These are phyloP conservation scores for Toxotes lorentzi DNA, from an alignment of 2,797 vertebrate species.

Conservation along the genomic window DNA sequence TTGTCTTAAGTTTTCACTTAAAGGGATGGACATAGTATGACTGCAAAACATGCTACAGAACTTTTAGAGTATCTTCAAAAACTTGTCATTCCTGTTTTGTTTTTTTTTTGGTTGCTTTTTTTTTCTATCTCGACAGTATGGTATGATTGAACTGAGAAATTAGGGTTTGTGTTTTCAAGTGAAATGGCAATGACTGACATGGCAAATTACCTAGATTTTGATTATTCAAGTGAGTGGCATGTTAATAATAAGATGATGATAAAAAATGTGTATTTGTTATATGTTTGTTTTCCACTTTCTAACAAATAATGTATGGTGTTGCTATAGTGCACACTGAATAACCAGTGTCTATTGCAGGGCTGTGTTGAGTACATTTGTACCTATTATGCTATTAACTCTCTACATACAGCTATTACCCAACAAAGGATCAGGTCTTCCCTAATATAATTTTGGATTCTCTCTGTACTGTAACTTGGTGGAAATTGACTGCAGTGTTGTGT, in stretches of 20 bases:
- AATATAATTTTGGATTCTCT: neutral
- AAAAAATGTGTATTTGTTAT: neutral
- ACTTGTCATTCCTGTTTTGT: neutral
- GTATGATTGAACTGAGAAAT: neutral
- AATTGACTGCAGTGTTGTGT: neutral
- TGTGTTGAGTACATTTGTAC: neutral
- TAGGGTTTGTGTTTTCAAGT: neutral
- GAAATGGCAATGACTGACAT: neutral
- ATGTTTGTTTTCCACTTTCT: neutral
- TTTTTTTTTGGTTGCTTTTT: too few species aligned
- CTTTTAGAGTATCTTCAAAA: neutral
- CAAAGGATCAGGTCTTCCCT: neutral
- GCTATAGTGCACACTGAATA: neutral
- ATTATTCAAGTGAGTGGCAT: neutral
- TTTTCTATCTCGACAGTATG: too few species aligned
- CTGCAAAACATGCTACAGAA: neutral
- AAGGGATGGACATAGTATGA: neutral
- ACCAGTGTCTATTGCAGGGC: neutral
- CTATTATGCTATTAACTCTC: neutral
- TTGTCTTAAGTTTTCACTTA: neutral
- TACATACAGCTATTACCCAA: neutral
- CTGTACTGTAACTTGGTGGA: neutral
- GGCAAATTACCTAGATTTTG: neutral
- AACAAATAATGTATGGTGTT: neutral
- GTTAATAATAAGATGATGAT: neutral